Percentiles rank a stretch among this genome's conserved stretches.
Conservation (phyloP, 1,140 invertebrate species). For the Solen grandis region DNA sequence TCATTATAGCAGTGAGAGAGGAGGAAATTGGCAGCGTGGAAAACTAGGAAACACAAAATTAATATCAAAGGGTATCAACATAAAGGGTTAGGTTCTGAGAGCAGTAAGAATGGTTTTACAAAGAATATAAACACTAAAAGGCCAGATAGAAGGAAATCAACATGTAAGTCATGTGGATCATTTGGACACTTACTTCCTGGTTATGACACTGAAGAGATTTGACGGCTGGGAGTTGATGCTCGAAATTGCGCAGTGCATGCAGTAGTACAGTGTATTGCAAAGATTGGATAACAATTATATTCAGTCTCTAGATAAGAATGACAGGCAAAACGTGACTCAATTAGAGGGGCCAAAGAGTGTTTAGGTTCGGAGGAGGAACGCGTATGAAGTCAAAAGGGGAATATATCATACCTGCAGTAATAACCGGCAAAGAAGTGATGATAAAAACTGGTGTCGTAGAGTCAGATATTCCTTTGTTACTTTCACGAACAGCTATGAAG, state of each 20-base stretch:
- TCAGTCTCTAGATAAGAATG: slow-evolving; percentile 17
- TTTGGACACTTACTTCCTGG: slow-evolving; percentile 3
- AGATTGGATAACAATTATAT: slow-evolving; percentile 54
- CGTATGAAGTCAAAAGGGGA: slow-evolving; percentile 7
- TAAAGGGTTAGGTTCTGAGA: neutral
- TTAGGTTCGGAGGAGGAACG: slow-evolving; percentile 52
- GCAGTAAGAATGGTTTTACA: slow-evolving; percentile 2
- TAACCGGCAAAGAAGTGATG: slow-evolving; percentile 19
- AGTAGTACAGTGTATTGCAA: slow-evolving; percentile 49
- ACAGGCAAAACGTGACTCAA: slow-evolving; percentile 35
- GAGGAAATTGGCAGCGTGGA: slow-evolving; percentile 19
- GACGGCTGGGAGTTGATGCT: slow-evolving; percentile 27
- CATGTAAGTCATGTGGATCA: slow-evolving; percentile 15
- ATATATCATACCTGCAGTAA: neutral
- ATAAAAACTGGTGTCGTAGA: slow-evolving; percentile 49
- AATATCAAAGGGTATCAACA: slow-evolving; percentile 16
- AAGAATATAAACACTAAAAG: slow-evolving; percentile 8
- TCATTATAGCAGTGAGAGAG: slow-evolving; percentile 11
- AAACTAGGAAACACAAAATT: slow-evolving; percentile 3
- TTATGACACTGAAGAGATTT: slow-evolving; percentile 13
- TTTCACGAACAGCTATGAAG: slow-evolving; percentile 40
- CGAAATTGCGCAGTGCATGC: slow-evolving; percentile 53
- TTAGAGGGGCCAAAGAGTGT: slow-evolving; percentile 44
- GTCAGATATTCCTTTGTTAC: slow-evolving; percentile 46
- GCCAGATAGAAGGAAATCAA: neutral